These are phyloP conservation scores for Pungitius pungitius DNA, from an alignment of 2,113 vertebrate genomes.

Conservation along the genomic window DNA sequence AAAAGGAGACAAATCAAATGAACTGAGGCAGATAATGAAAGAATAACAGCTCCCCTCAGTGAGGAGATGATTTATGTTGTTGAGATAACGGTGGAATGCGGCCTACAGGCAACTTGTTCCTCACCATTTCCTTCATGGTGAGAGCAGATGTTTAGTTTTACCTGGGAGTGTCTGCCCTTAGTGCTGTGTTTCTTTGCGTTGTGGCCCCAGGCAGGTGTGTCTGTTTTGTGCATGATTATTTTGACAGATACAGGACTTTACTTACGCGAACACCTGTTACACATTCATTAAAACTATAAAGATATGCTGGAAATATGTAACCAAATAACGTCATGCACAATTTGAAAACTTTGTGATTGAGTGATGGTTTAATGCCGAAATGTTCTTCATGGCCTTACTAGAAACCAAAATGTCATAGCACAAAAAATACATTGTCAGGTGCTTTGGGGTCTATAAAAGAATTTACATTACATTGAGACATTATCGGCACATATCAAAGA, in stretches of 20 bases:
- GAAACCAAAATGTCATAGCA: not conserved
- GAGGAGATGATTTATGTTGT: conserved; percentile 58
- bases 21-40: not conserved
- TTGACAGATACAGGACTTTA: conserved; percentile 42
- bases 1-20: conserved; percentile 3
- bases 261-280: conserved; percentile 18
- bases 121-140: conserved; percentile 48
- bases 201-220: conserved; percentile 45
- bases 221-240: conserved; percentile 61
- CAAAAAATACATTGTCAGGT: not conserved
- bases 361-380: not conserved
- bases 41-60: not conserved
- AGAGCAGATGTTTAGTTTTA: conserved; percentile 66
- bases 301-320: conserved; percentile 23
- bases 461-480: not conserved
- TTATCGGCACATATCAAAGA: too few relatives aligned
- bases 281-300: not conserved
- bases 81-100: conserved; percentile 33
- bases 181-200: conserved; percentile 52
- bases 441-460: not conserved
- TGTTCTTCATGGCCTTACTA: not conserved
- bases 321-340: conserved; percentile 19
- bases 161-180: conserved; percentile 58
- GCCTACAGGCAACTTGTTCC: conserved; percentile 49
- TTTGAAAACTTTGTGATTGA: not conserved